Base-by-base conservation (phyloP, 2,113 vertebrate species). In the Urocitellus parryii region DNA sequence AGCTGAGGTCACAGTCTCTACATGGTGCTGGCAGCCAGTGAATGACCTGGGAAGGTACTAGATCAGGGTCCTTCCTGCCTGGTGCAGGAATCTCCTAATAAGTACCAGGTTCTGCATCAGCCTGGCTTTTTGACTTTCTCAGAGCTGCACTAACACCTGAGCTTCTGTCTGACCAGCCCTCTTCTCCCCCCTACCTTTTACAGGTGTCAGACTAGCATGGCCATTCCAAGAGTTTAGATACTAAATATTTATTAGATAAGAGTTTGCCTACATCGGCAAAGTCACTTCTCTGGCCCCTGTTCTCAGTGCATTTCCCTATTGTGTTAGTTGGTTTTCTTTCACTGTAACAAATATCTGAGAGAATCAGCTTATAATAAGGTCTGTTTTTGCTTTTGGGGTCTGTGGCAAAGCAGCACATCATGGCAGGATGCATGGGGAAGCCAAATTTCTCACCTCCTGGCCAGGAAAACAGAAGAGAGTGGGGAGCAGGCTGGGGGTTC, bases 121-220 rank as follows among this genome's bases (percentile, higher is more conserved):
- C 16, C 18, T 32, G 29, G 2, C 13, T 56, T 2, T 8, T 2
- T 8, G 25, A 37, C 27, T 25, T 42, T 63, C 32, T 72, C 22
- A 16, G 37, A n/a, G 32, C 34, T 45, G 1, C 25, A 29, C 8
- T 58, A 27, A 34, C 17, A 22, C 14, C 22, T 51, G 37, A 70
- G 3, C 2, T 18, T 48, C 37, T 34, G 67, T 39, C 27, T 20
- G 13, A 3, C 27, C 8, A 11, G 4, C 1, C 34, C 1, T 63
- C 63, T 24, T n/a, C 48, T 42, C 32, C 63, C 34, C 37, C 42
- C 45, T 45, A 45, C 45, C 45, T 45, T 79, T 74, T 8, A 34
- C 8, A 70, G 9, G n/a, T 34, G 0, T 79, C 12, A 8, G 4
- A 51, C 51, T 8, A 63, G 67, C 20, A 27, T 2, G 9, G 0